Percentiles rank a stretch among this genome's conserved stretches.
Conservation (phyloP, 2,113 vertebrate species). For the Cinclus mexicanus region DNA sequence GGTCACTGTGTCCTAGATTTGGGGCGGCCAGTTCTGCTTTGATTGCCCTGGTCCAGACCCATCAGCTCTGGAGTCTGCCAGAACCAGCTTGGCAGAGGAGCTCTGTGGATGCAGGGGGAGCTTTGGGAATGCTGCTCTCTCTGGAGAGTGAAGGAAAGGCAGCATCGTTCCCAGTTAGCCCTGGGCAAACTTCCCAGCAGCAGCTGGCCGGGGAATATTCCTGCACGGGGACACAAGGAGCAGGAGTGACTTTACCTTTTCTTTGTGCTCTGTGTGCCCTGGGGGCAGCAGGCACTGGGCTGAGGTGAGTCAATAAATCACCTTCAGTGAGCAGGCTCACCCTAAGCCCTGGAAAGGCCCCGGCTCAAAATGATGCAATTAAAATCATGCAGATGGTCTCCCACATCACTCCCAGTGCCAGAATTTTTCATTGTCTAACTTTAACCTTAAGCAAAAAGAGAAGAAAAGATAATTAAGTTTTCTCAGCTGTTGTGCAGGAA, state of each 20-base stretch:
- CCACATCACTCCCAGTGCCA: background rate
- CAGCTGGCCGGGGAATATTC: background rate
- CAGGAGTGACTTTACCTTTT: background rate
- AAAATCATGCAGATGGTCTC: slow-evolving; percentile 13
- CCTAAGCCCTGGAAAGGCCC: background rate
- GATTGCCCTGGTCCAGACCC: background rate
- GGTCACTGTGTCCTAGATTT: fast-evolving
- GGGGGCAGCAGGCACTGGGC: background rate
- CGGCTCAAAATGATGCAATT: background rate
- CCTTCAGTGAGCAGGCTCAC: background rate
- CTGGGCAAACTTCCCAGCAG: background rate
- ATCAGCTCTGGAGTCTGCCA: background rate
- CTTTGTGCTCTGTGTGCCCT: background rate
- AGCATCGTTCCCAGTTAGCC: background rate
- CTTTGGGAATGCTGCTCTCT: background rate
- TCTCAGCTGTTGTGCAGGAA: background rate
- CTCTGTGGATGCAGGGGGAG: background rate
- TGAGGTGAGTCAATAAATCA: background rate
- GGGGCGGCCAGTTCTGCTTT: background rate
- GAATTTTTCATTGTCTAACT: background rate
- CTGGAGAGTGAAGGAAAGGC: background rate
- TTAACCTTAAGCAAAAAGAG: background rate
- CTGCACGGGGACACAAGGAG: background rate
- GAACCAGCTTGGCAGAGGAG: too few species aligned
- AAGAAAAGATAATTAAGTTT: slow-evolving; percentile 26